Evolutionary conservation across 2,113 vertebrate species (phyloP).

Genomic region (Actinemys pallida): DNA sequence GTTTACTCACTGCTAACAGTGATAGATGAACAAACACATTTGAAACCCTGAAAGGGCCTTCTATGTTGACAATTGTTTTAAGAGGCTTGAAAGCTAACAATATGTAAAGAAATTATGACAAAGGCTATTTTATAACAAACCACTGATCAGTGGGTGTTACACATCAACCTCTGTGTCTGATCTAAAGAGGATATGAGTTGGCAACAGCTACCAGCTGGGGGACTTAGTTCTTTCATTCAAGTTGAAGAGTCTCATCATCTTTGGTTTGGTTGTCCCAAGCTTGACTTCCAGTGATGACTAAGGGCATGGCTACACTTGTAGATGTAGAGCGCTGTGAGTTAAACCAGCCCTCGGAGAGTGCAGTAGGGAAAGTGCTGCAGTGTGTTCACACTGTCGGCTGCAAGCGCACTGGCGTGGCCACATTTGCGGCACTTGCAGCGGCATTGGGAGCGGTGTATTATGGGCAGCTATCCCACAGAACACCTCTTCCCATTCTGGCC

Average conservation of each 20-base stretch:
- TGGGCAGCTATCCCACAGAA: too few relatives aligned
- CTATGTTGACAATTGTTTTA: slow-evolving; percentile 49
- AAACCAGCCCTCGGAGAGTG: too few relatives aligned
- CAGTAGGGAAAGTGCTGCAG: too few relatives aligned
- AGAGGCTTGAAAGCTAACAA: neutral
- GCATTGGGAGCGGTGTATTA: too few relatives aligned
- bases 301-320: neutral
- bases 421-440: too few relatives aligned
- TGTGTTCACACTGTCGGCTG: too few relatives aligned
- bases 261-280: neutral
- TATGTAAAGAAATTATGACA: neutral
- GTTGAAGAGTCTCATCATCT: neutral
- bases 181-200: neutral
- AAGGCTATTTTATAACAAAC: neutral
- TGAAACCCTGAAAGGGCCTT: slow-evolving; percentile 42
- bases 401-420: too few relatives aligned
- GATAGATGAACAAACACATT: slow-evolving; percentile 65
- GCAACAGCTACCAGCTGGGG: neutral
- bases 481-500: too few relatives aligned
- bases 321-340: too few relatives aligned
- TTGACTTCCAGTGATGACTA: neutral
- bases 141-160: neutral
- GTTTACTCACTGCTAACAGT: slow-evolving; percentile 68
- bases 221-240: neutral
- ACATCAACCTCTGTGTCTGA: neutral